Percentiles rank a stretch among this genome's conserved stretches.
phyloP scores from a whole-genome alignment of 2,888 invertebrate species.

The Lepeophtheirus nordmannii region DNA sequence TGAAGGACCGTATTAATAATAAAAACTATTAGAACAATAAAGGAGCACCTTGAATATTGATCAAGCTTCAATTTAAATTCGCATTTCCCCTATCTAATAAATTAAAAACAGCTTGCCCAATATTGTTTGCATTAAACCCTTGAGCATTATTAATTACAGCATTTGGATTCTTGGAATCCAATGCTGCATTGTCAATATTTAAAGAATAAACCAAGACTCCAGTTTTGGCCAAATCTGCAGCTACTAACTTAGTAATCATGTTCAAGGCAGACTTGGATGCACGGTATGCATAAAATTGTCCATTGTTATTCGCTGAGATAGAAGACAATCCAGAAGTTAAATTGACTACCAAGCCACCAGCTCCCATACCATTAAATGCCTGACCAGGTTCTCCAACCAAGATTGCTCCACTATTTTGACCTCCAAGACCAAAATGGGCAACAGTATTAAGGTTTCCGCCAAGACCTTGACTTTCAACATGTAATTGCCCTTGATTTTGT shows the following conservation, averaged over 20 bases:
- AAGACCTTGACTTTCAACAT: no score
- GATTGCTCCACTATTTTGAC: slow-evolving; percentile 1
- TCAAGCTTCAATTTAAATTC: not conserved
- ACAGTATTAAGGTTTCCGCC: not conserved
- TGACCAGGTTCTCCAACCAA: not conserved
- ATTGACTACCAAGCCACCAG: not conserved
- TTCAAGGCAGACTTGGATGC: not conserved
- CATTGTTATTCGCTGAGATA: not conserved
- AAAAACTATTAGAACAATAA: not conserved
- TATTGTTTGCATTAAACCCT: not conserved
- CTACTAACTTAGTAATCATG: not conserved
- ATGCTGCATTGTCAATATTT: slow-evolving; percentile 1
- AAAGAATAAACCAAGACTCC: not conserved
- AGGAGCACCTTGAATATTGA: slow-evolving; percentile 4
- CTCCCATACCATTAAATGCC: not conserved
- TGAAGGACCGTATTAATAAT: no score
- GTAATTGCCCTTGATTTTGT: no score
- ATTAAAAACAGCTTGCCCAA: not conserved
- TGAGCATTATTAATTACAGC: not conserved
- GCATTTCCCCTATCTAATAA: not conserved
- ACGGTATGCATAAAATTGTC: not conserved
- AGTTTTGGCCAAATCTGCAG: not conserved
- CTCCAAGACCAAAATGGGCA: not conserved
- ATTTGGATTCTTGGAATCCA: not conserved
- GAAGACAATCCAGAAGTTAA: not conserved